These are phyloP conservation scores for Pipistrellus nathusii DNA, from an alignment of 2,797 vertebrate species.

Conservation along the genomic window DNA sequence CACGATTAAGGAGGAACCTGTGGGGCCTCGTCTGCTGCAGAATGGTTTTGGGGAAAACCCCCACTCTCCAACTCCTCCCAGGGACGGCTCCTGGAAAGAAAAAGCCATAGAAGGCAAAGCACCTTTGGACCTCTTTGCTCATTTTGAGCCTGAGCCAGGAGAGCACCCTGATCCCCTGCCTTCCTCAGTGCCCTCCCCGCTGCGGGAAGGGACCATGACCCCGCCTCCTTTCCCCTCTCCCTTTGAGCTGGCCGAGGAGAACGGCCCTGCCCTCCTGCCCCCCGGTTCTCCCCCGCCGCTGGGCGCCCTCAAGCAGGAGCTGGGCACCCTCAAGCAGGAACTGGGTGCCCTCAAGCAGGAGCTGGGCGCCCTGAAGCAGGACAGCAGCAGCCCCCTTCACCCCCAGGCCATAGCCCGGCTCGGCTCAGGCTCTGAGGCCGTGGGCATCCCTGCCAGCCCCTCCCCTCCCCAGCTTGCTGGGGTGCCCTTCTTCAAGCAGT, in stretches of 20 bases:
- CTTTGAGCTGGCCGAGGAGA: constrained; percentile 83
- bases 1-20: constrained; percentile 60
- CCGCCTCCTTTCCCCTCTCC: constrained; percentile 84
- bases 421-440: constrained; percentile 4
- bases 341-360: constrained; percentile 84
- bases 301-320: constrained; percentile 84
- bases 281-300: constrained; percentile 76
- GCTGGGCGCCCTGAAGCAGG: constrained; percentile 85
- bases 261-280: constrained; percentile 71
- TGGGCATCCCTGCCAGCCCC: constrained; percentile 53
- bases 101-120: constrained; percentile 82
- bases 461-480: constrained; percentile 62
- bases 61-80: constrained; percentile 57
- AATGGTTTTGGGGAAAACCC: constrained; percentile 90
- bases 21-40: constrained; percentile 85
- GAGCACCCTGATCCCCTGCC: constrained; percentile 40
- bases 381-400: constrained; percentile 62
- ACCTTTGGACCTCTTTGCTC: constrained; percentile 86
- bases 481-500: constrained; percentile 54
- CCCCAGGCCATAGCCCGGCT: background rate
- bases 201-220: constrained; percentile 86
- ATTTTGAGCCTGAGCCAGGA: constrained; percentile 83
- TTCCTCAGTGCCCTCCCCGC: constrained; percentile 53
- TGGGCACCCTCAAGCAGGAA: too few relatives aligned
- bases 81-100: constrained; percentile 84